Conservation (phyloP, 2,113 vertebrate genomes). For the Bos indicus region DNA sequence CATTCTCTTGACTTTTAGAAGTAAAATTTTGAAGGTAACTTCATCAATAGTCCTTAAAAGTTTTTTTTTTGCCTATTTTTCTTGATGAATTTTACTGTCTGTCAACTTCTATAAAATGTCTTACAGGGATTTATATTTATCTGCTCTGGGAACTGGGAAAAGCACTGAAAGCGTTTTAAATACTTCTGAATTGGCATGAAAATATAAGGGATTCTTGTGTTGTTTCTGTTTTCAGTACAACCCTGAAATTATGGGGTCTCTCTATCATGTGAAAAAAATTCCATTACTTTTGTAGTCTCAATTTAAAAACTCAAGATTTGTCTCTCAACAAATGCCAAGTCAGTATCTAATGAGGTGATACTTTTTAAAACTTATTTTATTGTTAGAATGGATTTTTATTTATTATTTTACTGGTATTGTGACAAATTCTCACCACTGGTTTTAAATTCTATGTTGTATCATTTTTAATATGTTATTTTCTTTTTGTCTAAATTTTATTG, state of each 20-base stretch:
- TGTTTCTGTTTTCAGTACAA: background rate
- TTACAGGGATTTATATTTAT: background rate
- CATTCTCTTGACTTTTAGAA: background rate
- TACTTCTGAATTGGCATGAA: background rate
- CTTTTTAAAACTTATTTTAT: background rate
- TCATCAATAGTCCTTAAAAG: too few relatives aligned
- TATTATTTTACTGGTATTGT: background rate
- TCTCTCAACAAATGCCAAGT: background rate
- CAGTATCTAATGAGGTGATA: background rate
- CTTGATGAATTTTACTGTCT: background rate
- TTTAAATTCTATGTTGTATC: background rate
- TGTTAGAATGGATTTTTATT: background rate
- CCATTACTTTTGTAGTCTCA: background rate
- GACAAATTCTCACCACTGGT: background rate
- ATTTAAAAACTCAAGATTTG: background rate
- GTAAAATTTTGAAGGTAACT: background rate
- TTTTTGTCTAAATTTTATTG: conserved; percentile 1
- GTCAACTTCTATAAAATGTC: background rate
- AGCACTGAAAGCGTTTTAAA: background rate
- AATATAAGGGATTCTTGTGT: background rate
- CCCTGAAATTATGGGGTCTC: background rate
- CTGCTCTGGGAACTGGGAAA: background rate
- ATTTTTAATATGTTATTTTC: background rate
- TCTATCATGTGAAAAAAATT: background rate
- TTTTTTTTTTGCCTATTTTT: background rate